Base-by-base conservation (phyloP, 2,888 invertebrate genomes). In the Mythimna pallens region DNA sequence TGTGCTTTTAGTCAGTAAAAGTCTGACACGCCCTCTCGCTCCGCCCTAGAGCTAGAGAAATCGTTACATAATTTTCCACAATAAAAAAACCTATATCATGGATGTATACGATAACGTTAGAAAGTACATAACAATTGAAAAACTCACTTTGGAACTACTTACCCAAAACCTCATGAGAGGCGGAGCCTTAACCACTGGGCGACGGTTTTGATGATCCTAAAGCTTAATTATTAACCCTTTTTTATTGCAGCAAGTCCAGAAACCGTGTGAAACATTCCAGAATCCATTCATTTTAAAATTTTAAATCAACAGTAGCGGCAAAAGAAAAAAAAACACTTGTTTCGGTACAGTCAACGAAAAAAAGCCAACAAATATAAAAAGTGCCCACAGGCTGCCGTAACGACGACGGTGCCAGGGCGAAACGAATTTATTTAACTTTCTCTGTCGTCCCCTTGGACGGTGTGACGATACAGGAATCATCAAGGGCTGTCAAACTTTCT, bases 381-480 rank as follows among this genome's bases (percentile, higher is more conserved):
- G 8, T 17, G n/a, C 36, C 63, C 9, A 25, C 63, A 25, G 67
- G n/a, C 25, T 61, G 36, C 59, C 61, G 66, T 72, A 61, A 65
- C 70, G 34, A 40, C 52, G 58, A 65, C 55, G 50, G 59, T 73
- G 68, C 59, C 66, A 86, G 87, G 84, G 83, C 89, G 78, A 85
- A 82, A 87, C 91, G 70, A 88, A 91, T 92, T 87, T 73, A 79
- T 86, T 91, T 90, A 87, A 87, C 92, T 92, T 91, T 92, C 89
- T 89, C 89, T 76, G 67, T 22, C 47, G 70, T 84, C 88, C 89
- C 91, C 90, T 90, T 90, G 88, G 80, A 54, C 69, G 47, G 43
- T 86, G 89, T 89, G 90, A 89, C 78, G 73, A 57, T 80, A 86
- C 74, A 64, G 76, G 72, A 79, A 67, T 36, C 1, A 0, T 1